Base-by-base conservation (phyloP, 2,113 vertebrate species). In the Chionis minor region DNA sequence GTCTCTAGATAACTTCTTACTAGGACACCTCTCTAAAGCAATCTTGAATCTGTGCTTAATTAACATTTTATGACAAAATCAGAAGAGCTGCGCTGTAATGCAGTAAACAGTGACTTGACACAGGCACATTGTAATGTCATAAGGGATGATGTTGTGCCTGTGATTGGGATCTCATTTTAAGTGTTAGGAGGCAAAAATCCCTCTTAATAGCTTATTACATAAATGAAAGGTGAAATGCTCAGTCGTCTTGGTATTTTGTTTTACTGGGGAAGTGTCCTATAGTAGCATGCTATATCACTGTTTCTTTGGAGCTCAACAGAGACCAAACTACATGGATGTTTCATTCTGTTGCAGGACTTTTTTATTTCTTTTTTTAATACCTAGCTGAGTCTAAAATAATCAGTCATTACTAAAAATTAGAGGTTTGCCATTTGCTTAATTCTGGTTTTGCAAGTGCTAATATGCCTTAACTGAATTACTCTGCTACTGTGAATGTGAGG, bases 261-360 rank as follows among this genome's bases (percentile, higher is more conserved):
- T 72, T 73, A 27, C 40, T 2, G 1, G 45, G 19, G 3, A 77
- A 22, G 4, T 35, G 9, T 77, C 32, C 12, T 56, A 0, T 33
- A 51, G 18, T 44, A 52, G 52, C 85, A 82, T 52, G 33, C 33
- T 65, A 0, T 30, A 5, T 69, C 16, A 3, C 10, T 90, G 23
- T n/a, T 17, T 86, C 47, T 74, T 32, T 33, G 19, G 28, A 87
- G 44, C 8, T 70, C 58, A 42, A 28, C 20, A 62, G 35, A 26
- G 22, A 24, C 35, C 20, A n/a, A 66, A 5, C 49, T 27, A 14
- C 15, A 15, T 0, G 2, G 24, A 20, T 15, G 2, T 30, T 51
- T 78, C 17, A n/a, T 87, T 35, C 59, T 27, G 4, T 32, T 69
- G 40, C 26, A 77, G 52, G 54, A n/a, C 13, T 14, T 20, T 9